phyloP scores from a whole-genome alignment of 2,113 vertebrate species.

The Hirundichthys speculiger region DNA sequence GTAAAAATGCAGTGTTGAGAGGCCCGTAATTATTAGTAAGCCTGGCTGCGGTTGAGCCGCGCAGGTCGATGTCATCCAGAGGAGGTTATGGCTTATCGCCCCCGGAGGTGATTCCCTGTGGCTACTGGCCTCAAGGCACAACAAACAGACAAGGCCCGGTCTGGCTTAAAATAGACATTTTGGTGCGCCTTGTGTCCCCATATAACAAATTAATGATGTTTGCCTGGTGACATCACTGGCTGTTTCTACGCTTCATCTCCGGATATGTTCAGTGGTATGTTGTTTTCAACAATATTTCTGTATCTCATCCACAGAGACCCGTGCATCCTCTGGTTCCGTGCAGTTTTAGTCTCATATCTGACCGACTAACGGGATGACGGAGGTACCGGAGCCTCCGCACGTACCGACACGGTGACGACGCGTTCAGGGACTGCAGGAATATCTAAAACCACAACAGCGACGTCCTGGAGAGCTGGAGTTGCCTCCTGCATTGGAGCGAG shows the following conservation, averaged over 20 bases:
- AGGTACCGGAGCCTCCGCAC: constrained; percentile 25
- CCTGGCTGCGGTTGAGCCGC: background rate
- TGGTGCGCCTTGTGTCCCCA: no score
- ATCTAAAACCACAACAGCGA: background rate
- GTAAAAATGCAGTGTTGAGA: background rate
- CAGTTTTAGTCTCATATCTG: background rate
- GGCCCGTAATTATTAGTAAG: constrained; percentile 1
- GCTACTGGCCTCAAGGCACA: background rate
- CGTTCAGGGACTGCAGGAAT: constrained; percentile 27
- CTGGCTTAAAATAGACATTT: background rate
- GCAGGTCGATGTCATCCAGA: background rate
- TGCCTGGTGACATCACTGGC: no score
- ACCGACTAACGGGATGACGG: constrained; percentile 21
- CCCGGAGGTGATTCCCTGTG: background rate
- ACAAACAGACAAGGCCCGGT: background rate
- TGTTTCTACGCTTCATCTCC: background rate
- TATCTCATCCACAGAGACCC: constrained; percentile 11
- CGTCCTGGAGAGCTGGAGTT: background rate
- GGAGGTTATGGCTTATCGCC: constrained; percentile 5
- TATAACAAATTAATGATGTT: no score
- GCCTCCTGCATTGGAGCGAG: no score
- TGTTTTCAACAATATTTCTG: background rate
- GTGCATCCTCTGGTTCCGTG: background rate
- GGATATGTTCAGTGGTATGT: background rate
- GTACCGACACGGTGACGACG: constrained; percentile 5